These are phyloP conservation scores for Python bivittatus DNA, from an alignment of 2,113 vertebrate species.

Conservation along the genomic window DNA sequence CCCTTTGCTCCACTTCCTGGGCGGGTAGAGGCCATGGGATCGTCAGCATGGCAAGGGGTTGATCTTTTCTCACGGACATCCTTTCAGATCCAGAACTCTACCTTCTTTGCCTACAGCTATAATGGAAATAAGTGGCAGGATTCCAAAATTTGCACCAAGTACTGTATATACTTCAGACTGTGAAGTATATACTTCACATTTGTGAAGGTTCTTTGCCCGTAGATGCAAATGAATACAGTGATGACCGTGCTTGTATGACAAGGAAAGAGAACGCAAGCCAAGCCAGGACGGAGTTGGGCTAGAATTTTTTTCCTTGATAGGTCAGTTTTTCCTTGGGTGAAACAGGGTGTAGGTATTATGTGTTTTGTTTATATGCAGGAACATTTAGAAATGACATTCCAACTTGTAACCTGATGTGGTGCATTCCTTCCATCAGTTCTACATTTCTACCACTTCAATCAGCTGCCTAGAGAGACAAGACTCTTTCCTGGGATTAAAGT, in stretches of 20 bases:
- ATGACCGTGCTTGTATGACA: not conserved
- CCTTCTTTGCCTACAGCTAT: not conserved
- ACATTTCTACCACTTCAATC: not conserved
- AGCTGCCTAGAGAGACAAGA: not conserved
- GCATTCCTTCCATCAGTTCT: not conserved
- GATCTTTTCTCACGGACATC: not conserved
- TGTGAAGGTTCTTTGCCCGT: not conserved
- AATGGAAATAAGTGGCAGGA: not conserved
- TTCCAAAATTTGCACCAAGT: not conserved
- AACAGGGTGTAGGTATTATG: not conserved
- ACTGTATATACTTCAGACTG: too few relatives aligned
- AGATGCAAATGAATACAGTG: not conserved
- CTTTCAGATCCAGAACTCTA: not conserved
- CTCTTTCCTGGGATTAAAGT: not conserved
- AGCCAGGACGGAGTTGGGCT: not conserved
- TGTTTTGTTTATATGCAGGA: not conserved
- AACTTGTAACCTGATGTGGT: not conserved
- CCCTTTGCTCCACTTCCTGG: not conserved
- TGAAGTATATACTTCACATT: not conserved
- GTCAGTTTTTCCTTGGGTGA: not conserved
- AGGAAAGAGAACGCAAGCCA: not conserved
- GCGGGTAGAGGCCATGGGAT: not conserved
- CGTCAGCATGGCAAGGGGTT: not conserved
- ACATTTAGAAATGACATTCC: not conserved
- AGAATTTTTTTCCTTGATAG: not conserved